phyloP scores from a whole-genome alignment of 2,888 invertebrate genomes.

The Cremastinae sp. region DNA sequence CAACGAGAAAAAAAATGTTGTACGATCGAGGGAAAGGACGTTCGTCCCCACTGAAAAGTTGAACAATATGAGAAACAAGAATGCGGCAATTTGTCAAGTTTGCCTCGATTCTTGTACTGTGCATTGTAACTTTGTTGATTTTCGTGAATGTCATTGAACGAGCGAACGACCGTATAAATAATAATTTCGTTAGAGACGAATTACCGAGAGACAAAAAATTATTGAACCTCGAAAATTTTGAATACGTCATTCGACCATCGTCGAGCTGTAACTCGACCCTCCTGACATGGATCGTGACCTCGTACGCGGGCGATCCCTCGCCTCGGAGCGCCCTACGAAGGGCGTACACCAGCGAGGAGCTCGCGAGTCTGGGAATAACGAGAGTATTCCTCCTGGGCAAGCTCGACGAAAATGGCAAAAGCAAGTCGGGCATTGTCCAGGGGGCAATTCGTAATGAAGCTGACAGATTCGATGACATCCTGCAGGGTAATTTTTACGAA shows the following conservation, averaged over 20 bases:
- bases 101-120: constrained; percentile 40
- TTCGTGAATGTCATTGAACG: constrained; percentile 55
- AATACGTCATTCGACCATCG: constrained; percentile 62
- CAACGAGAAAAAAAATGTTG: no score
- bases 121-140: constrained; percentile 39
- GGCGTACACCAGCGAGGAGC: constrained; percentile 84
- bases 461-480: constrained; percentile 84
- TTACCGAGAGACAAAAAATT: constrained; percentile 16
- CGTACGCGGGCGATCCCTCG: constrained; percentile 88
- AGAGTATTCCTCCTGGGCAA: constrained; percentile 87
- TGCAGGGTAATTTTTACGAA: constrained; percentile 90
- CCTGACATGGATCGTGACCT: constrained; percentile 84
- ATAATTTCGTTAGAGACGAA: not conserved
- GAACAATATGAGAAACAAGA: constrained; percentile 3
- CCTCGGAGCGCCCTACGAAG: constrained; percentile 86
- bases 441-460: constrained; percentile 84
- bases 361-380: constrained; percentile 83
- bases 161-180: not conserved
- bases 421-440: constrained; percentile 81
- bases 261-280: constrained; percentile 63
- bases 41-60: not conserved
- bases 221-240: constrained; percentile 57
- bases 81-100: constrained; percentile 40
- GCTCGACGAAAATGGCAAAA: constrained; percentile 81
- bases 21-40: no score